These are phyloP conservation scores for Remorina albescens DNA, from an alignment of 2,797 vertebrate genomes.

Conservation along the genomic window DNA sequence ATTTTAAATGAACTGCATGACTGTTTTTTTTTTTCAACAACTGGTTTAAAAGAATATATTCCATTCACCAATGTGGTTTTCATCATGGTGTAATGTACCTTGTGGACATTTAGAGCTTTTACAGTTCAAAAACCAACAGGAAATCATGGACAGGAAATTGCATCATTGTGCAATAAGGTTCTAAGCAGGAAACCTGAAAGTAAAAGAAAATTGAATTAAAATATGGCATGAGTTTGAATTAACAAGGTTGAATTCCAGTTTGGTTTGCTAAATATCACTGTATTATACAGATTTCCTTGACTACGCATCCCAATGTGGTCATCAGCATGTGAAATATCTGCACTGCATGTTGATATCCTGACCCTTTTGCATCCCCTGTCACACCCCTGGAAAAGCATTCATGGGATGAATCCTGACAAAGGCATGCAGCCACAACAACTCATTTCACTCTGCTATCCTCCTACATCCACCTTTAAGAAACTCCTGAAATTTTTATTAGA, in stretches of 20 bases:
- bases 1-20: neutral
- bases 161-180: neutral
- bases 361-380: slow-evolving; percentile 15
- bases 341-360: slow-evolving; percentile 14
- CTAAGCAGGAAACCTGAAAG: neutral
- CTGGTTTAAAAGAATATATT: neutral
- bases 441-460: slow-evolving; percentile 31
- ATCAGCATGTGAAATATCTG: slow-evolving; percentile 18
- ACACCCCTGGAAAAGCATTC: slow-evolving; percentile 17
- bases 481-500: slow-evolving; percentile 70
- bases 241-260: neutral
- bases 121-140: neutral
- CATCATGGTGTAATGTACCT: neutral
- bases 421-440: slow-evolving; percentile 20
- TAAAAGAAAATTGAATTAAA: neutral
- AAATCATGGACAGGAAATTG: neutral
- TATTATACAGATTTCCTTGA: slow-evolving; percentile 1
- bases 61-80: neutral
- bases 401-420: slow-evolving; percentile 36
- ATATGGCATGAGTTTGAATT: neutral
- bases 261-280: neutral
- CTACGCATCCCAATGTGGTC: neutral
- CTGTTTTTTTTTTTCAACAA: neutral
- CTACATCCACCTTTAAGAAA: slow-evolving; percentile 65
- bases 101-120: neutral